Percentiles rank a stretch among this genome's conserved stretches.
These are phyloP conservation scores for Hippocampus abdominalis DNA, from an alignment of 2,113 vertebrate genomes.

Conservation along the genomic window DNA sequence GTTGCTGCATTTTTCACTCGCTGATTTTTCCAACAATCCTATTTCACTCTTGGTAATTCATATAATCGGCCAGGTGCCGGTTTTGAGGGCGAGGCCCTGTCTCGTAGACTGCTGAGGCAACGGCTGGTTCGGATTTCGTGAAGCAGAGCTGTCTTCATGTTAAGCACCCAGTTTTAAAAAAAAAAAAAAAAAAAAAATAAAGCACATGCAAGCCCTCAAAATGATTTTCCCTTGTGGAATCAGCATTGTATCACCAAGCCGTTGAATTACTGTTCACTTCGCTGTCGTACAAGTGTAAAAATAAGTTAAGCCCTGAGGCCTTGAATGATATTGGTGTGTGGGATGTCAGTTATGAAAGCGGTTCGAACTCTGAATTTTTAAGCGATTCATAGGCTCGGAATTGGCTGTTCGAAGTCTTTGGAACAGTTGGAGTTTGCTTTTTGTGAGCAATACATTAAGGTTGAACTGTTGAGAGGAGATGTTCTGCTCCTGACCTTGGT, in stretches of 20 bases:
- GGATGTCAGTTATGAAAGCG: too few relatives aligned
- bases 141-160: too few relatives aligned
- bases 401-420: not conserved
- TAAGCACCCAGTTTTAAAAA: too few relatives aligned
- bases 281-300: not conserved
- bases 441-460: not conserved
- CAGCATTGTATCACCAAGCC: not conserved
- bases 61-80: not conserved
- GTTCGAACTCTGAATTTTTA: too few relatives aligned
- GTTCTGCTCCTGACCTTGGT: not conserved
- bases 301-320: not conserved
- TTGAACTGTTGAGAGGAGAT: not conserved
- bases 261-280: not conserved
- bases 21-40: not conserved
- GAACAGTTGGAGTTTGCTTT: not conserved
- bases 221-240: not conserved
- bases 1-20: conserved; percentile 4
- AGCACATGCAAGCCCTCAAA: not conserved
- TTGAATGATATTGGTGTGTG: too few relatives aligned
- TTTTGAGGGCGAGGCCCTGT: too few relatives aligned
- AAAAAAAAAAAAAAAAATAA: too few relatives aligned
- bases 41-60: not conserved
- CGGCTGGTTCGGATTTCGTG: too few relatives aligned
- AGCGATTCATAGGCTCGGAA: too few relatives aligned
- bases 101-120: too few relatives aligned